phyloP scores from a whole-genome alignment of 2,113 vertebrate species.

The Hylia prasina region DNA sequence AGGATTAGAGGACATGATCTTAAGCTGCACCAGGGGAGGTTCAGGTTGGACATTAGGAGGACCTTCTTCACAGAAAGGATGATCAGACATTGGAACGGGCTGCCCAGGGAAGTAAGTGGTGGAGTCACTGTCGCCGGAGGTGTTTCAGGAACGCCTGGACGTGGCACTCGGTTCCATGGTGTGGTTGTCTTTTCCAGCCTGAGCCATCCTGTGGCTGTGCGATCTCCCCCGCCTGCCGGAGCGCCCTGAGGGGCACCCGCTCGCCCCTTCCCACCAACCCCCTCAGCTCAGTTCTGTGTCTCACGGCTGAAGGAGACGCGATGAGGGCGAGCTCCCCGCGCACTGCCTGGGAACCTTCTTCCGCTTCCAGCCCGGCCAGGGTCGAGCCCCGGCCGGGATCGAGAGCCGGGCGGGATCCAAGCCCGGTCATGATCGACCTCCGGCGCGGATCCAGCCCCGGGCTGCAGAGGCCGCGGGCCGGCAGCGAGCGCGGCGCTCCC shows the following conservation, averaged over 20 bases:
- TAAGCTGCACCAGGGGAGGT: not conserved
- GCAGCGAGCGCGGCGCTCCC: not conserved
- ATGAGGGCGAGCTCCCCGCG: not conserved
- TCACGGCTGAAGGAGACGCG: not conserved
- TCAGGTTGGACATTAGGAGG: not conserved
- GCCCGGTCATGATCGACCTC: rapidly evolving
- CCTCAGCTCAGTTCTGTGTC: rapidly evolving
- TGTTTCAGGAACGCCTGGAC: not conserved
- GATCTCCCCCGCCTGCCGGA: not conserved
- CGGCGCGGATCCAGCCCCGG: not conserved
- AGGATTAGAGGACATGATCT: not conserved
- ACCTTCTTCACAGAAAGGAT: not conserved
- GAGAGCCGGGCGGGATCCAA: rapidly evolving
- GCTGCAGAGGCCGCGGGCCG: not conserved
- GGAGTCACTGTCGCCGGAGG: not conserved
- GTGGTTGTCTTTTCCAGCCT: too few species aligned
- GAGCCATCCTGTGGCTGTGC: rapidly evolving
- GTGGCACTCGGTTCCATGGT: not conserved
- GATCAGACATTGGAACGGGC: not conserved
- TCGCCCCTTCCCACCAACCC: not conserved
- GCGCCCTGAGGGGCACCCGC: not conserved
- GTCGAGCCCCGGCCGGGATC: not conserved
- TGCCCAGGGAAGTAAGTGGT: not conserved
- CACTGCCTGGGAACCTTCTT: not conserved
- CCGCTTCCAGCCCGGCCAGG: rapidly evolving